Base-by-base conservation (phyloP, 2,888 invertebrate genomes). In the Cryptocephalus moraei region DNA sequence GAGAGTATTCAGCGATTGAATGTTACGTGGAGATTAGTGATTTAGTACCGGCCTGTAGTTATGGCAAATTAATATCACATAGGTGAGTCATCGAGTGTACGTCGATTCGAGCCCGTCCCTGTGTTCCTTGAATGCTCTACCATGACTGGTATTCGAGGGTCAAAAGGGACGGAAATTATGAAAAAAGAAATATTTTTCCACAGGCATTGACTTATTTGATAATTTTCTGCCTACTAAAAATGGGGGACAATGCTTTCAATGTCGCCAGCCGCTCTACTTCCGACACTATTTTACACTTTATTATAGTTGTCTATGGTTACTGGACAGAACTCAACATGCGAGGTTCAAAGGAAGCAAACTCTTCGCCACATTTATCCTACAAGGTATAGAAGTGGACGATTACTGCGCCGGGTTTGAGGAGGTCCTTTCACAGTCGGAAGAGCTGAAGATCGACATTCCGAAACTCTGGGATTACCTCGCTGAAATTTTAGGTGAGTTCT, bases 371-470 rank as follows among this genome's bases (percentile, higher is more conserved):
- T 65, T 81, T 48, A 65, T 81, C 47, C 70, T 69, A 41, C 59
- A 65, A 34, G 69, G 72, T 48, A 56, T 81, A 41, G 57, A 73
- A n/a, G 54, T 73, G 12, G 69, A 73, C 11, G 67, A 69, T 48
- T 75, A 76, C 56, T 67, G 73, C 45, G 62, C 62, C 49, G 79
- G 77, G 70, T 72, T 90, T 49, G 74, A 75, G 51, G 79, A 82
- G 62, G 76, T 84, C 49, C 70, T 87, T 48, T 78, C 79, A 50
- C 61, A 66, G 54, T 82, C 82, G 10, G 81, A 82, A 52, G 92
- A 92, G 61, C 72, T 88, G 56, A 77, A 78, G 54, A 81, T 91
- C 57, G 92, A 93, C 77, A 82, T 91, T 66, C 92, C 92, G 33
- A 85, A 81, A 71, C 73, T 91, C 50, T 91, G 88, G 81, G 76